A percentile compares a stretch with the other conserved stretches of the same genome.
Evolutionary conservation across 2,888 invertebrate genomes (phyloP).

Genomic region (Elgonia sp.): DNA sequence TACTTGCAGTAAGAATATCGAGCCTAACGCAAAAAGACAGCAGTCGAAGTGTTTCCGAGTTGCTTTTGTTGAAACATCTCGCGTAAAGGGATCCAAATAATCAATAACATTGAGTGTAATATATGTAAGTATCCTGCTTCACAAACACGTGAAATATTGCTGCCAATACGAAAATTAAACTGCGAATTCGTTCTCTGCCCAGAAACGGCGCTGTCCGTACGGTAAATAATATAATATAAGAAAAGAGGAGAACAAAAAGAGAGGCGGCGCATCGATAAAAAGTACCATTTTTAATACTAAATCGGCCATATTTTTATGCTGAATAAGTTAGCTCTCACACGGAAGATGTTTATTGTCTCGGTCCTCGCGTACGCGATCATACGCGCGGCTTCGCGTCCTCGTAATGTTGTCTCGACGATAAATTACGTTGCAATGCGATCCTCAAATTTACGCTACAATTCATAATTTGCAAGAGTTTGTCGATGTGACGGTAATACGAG

Average conservation of each 20-base stretch:
- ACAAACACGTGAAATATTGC: conserved; percentile 68
- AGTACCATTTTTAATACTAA: conserved; percentile 69
- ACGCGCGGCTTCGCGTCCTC: conserved; percentile 30
- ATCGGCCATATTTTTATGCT: conserved; percentile 65
- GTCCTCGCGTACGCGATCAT: conserved; percentile 16
- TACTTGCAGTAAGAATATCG: conserved; percentile 34
- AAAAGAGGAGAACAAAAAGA: neutral
- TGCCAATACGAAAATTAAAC: conserved; percentile 73
- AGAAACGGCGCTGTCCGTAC: conserved; percentile 28
- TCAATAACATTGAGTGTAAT: conserved; percentile 68
- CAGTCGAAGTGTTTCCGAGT: conserved; percentile 23
- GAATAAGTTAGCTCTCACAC: conserved; percentile 63
- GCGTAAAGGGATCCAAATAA: conserved; percentile 57
- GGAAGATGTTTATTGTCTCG: conserved; percentile 70
- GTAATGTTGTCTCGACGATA: conserved; percentile 45
- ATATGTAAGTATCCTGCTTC: conserved; percentile 62
- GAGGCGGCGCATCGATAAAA: conserved; percentile 27
- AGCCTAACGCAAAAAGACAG: conserved; percentile 9
- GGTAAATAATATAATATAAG: conserved; percentile 63
- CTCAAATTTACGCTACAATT: conserved; percentile 63
- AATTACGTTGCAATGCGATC: conserved; percentile 51
- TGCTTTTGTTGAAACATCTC: conserved; percentile 35
- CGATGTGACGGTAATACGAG: conserved; percentile 49
- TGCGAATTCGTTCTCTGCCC: conserved; percentile 58
- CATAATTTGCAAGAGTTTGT: conserved; percentile 58